Conservation (phyloP, 2,113 vertebrate species). For the Entelurus aequoreus region DNA sequence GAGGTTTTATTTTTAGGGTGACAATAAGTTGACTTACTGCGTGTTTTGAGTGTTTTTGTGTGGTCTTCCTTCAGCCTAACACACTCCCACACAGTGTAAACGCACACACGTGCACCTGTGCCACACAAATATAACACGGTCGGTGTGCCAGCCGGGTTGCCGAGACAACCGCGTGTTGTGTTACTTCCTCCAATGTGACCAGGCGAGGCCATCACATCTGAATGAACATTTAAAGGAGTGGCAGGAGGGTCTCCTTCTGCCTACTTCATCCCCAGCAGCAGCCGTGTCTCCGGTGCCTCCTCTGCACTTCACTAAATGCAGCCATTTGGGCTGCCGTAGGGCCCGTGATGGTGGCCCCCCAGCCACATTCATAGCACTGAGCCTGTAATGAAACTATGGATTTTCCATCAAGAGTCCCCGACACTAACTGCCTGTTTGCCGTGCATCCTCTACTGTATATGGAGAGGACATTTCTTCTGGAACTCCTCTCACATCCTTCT, state of each 20-base stretch:
- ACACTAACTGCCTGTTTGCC: conserved; percentile 62
- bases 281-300: conserved; percentile 62
- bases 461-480: conserved; percentile 23
- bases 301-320: conserved; percentile 62
- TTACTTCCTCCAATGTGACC: neutral
- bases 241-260: conserved; percentile 26
- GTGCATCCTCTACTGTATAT: conserved; percentile 43
- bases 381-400: conserved; percentile 74
- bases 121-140: too few species aligned
- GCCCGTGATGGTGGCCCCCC: conserved; percentile 55
- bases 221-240: neutral
- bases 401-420: conserved; percentile 63
- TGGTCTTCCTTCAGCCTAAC: too few species aligned
- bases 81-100: conserved; percentile 5
- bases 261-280: conserved; percentile 52
- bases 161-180: too few species aligned
- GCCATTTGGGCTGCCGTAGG: conserved; percentile 65
- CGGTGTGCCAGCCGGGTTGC: too few species aligned
- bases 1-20: too few species aligned
- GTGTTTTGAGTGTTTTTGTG: neutral
- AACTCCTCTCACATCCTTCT: conserved; percentile 29
- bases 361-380: conserved; percentile 62
- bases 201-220: neutral
- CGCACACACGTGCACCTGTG: too few species aligned
- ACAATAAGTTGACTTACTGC: neutral